Conservation (phyloP, 2,113 vertebrate genomes). For the Chlamydotis undulata region DNA sequence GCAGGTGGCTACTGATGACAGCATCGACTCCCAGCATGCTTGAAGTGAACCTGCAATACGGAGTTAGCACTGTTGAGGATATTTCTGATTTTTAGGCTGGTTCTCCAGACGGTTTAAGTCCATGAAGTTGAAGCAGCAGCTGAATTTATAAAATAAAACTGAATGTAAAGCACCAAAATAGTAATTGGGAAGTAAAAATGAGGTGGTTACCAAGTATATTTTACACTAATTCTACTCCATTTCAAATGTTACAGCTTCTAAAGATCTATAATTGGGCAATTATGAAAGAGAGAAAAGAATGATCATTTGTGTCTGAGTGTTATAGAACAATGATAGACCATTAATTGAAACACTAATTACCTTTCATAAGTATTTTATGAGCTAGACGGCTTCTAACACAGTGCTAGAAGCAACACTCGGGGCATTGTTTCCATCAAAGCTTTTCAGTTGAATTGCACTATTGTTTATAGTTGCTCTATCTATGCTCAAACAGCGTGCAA, state of each 20-base stretch:
- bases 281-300: constrained; percentile 22
- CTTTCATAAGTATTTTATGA: constrained; percentile 40
- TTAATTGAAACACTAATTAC: constrained; percentile 66
- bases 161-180: not conserved
- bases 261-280: constrained; percentile 49
- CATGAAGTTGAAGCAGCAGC: not conserved
- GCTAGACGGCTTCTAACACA: not conserved
- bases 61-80: not conserved
- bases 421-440: not conserved
- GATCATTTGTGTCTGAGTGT: not conserved
- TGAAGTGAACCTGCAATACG: not conserved
- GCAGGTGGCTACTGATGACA: not conserved
- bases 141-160: not conserved
- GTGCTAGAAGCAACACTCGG: not conserved
- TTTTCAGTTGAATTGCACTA: not conserved
- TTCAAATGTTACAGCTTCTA: not conserved
- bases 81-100: not conserved
- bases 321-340: constrained; percentile 46
- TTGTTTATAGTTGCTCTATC: not conserved
- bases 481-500: not conserved
- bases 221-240: not conserved
- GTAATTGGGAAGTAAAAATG: not conserved
- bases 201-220: not conserved
- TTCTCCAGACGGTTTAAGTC: not conserved
- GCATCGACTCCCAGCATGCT: fast-evolving